Conservation (phyloP, 2,888 invertebrate species). For the Nemapogon koenigi region DNA sequence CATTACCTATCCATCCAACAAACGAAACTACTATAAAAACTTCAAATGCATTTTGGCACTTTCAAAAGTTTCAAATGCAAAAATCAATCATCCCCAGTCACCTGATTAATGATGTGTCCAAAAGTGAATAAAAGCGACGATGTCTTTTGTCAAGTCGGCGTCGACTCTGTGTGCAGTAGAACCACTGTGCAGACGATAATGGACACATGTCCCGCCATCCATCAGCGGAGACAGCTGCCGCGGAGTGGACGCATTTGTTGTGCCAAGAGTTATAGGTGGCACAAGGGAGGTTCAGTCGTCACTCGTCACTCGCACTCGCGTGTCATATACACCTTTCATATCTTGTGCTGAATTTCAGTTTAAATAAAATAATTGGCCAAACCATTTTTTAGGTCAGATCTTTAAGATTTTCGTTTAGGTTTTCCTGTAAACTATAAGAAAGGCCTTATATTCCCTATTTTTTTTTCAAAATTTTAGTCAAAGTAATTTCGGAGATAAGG, state of each 20-base stretch:
- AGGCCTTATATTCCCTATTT: too few relatives aligned
- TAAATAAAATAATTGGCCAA: too few relatives aligned
- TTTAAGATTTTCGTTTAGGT: too few relatives aligned
- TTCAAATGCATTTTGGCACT: too few relatives aligned
- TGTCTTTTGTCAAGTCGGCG: slow-evolving; percentile 25
- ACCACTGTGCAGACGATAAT: slow-evolving; percentile 31
- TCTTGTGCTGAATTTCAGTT: neutral
- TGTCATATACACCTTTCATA: neutral
- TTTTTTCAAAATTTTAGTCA: too few relatives aligned
- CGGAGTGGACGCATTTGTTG: slow-evolving; percentile 30
- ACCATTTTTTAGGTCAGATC: too few relatives aligned
- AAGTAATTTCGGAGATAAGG: too few relatives aligned
- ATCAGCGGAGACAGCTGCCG: slow-evolving; percentile 47
- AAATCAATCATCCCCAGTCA: slow-evolving; percentile 6
- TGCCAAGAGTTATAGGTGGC: slow-evolving; percentile 31
- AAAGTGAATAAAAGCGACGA: slow-evolving; percentile 4
- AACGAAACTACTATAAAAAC: too few relatives aligned
- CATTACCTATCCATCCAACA: too few relatives aligned
- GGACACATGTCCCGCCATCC: slow-evolving; percentile 58
- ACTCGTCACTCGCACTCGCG: neutral
- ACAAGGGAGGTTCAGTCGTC: too few relatives aligned
- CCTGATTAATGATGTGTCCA: slow-evolving; percentile 9
- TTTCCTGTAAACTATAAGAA: too few relatives aligned
- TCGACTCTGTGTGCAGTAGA: too few relatives aligned
- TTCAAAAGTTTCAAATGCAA: slow-evolving; percentile 3